Evolutionary conservation across 1,140 invertebrate species (phyloP).

Genomic region (Diuraphis noxia): DNA sequence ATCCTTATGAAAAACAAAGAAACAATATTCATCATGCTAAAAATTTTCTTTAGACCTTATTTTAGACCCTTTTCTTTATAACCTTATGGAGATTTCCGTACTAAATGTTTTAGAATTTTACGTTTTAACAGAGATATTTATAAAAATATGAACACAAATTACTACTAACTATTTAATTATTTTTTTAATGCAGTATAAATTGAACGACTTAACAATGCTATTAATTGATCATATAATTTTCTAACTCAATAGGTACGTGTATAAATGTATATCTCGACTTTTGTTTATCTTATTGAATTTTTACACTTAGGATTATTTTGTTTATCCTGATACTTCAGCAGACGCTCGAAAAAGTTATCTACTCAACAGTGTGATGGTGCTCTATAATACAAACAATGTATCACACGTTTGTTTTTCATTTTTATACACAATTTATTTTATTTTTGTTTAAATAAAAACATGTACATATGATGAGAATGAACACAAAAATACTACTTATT

Average conservation of each 20-base stretch:
- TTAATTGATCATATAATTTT: not conserved
- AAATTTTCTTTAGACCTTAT: no score
- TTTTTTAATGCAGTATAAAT: not conserved
- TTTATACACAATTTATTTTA: not conserved
- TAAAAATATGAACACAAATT: not conserved
- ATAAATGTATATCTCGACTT: not conserved
- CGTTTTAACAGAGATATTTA: not conserved
- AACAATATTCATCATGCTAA: no score
- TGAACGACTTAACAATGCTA: not conserved
- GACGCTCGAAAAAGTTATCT: slow-evolving; percentile 6
- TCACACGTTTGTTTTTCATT: not conserved
- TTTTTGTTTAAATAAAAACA: not conserved
- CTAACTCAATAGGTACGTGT: not conserved
- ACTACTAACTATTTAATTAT: not conserved
- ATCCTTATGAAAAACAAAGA: no score
- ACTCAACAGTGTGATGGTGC: not conserved
- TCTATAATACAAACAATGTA: not conserved
- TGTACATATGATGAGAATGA: not conserved
- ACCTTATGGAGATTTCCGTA: not conserved
- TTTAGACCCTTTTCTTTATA: no score
- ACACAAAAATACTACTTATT: not conserved
- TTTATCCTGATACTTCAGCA: not conserved
- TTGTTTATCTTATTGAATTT: not conserved
- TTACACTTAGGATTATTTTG: slow-evolving; percentile 31
- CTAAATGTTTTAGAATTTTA: not conserved